These are phyloP conservation scores for Drosophila emarginata DNA, from an alignment of 2,888 invertebrate species.

Conservation along the genomic window DNA sequence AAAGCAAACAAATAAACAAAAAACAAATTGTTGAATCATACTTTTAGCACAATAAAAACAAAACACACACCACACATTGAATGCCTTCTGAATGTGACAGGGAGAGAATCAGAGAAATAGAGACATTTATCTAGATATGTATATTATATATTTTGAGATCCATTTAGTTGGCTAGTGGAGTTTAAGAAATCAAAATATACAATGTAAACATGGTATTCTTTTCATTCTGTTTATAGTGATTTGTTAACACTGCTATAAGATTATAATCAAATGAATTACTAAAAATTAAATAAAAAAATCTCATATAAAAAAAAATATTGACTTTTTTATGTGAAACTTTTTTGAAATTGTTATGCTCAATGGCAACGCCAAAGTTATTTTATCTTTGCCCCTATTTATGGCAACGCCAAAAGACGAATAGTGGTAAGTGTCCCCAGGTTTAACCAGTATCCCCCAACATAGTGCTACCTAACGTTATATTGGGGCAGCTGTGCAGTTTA, in stretches of 20 bases:
- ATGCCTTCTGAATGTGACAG: constrained; percentile 9
- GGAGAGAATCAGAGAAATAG: not conserved
- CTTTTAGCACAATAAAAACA: constrained; percentile 22
- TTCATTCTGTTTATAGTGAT: not conserved
- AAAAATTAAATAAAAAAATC: not conserved
- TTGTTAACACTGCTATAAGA: not conserved
- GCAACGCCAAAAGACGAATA: not conserved
- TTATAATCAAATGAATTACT: not conserved
- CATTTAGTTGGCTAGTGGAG: not conserved
- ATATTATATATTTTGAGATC: constrained; percentile 1
- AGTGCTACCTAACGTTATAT: not conserved
- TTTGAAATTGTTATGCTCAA: not conserved
- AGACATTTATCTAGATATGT: not conserved
- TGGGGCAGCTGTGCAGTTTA: not conserved
- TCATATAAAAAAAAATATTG: not conserved
- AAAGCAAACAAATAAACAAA: constrained; percentile 50
- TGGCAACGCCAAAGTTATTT: not conserved
- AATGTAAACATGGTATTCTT: not conserved
- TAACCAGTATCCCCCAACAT: not conserved
- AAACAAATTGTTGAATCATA: constrained; percentile 58
- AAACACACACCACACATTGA: constrained; percentile 14
- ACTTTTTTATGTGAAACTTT: not conserved
- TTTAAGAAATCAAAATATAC: not conserved
- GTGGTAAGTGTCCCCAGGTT: not conserved
- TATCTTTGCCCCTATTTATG: not conserved